Conservation (phyloP, 2,888 invertebrate genomes). For the Caenorhabditis plicata region DNA sequence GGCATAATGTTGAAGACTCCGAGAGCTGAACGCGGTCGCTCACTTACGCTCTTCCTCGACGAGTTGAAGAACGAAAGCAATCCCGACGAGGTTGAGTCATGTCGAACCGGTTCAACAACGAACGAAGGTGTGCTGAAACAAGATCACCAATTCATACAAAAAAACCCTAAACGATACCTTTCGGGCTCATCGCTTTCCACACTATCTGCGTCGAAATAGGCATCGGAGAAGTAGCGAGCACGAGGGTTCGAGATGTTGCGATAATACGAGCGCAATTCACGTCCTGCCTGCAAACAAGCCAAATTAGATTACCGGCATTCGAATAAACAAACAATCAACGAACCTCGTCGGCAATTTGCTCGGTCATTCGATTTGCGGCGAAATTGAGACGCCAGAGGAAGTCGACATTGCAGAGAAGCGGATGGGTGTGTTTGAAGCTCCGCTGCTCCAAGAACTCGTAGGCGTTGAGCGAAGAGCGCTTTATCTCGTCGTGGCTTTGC, state of each 20-base stretch:
- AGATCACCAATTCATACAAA: neutral
- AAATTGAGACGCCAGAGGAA: slow-evolving; percentile 61
- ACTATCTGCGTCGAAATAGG: slow-evolving; percentile 31
- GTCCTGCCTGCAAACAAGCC: slow-evolving; percentile 37
- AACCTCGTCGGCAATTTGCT: slow-evolving; percentile 58
- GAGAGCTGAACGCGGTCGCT: slow-evolving; percentile 38
- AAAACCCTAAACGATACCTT: slow-evolving; percentile 6
- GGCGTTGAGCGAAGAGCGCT: slow-evolving; percentile 30
- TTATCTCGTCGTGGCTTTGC: slow-evolving; percentile 38
- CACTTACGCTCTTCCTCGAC: slow-evolving; percentile 24
- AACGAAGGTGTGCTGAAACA: slow-evolving; percentile 1
- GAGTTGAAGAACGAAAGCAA: slow-evolving; percentile 40
- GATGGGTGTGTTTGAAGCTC: slow-evolving; percentile 39
- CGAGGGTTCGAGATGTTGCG: slow-evolving; percentile 52
- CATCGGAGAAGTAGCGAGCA: slow-evolving; percentile 59
- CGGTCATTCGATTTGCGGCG: slow-evolving; percentile 59
- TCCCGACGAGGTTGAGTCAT: slow-evolving; percentile 28
- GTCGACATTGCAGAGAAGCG: slow-evolving; percentile 53
- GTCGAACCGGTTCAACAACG: slow-evolving; percentile 22
- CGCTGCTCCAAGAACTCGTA: slow-evolving; percentile 49
- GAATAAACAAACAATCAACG: neutral
- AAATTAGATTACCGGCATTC: neutral
- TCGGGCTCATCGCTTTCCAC: slow-evolving; percentile 20
- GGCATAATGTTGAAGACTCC: slow-evolving; percentile 9
- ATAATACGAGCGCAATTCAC: slow-evolving; percentile 42